Conservation (phyloP, 1,140 invertebrate species). For the Zaprionus lachaisei region DNA sequence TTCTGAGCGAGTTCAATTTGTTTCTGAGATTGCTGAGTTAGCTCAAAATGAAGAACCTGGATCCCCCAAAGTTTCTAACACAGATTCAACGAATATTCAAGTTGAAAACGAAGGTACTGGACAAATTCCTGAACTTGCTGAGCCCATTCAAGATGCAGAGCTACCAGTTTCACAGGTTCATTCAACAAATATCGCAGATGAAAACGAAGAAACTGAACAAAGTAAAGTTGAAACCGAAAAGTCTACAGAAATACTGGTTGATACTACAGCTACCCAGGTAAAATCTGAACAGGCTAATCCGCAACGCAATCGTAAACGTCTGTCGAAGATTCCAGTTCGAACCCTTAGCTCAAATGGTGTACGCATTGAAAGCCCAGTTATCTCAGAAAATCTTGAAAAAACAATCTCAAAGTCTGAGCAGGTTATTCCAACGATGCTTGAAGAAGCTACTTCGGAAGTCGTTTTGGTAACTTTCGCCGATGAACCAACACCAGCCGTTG, state of each 20-base stretch:
- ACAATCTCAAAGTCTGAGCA: neutral
- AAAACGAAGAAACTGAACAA: neutral
- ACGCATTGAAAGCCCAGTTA: slow-evolving; percentile 56
- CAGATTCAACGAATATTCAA: neutral
- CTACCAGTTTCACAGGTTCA: neutral
- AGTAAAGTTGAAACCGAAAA: neutral
- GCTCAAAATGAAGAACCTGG: neutral
- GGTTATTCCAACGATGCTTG: neutral
- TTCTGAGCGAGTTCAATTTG: neutral
- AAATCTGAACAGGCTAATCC: neutral
- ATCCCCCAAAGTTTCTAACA: too few relatives aligned
- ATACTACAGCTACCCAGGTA: too few relatives aligned
- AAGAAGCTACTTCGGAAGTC: neutral
- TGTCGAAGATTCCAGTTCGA: slow-evolving; percentile 73
- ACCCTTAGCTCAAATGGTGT: slow-evolving; percentile 59
- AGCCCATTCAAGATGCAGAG: neutral
- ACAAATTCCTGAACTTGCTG: neutral
- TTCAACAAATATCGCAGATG: neutral
- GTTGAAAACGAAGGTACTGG: neutral
- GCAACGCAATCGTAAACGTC: slow-evolving; percentile 47
- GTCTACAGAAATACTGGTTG: neutral
- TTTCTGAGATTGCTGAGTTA: neutral
- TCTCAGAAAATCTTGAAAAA: slow-evolving; percentile 6
- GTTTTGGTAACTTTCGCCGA: neutral
- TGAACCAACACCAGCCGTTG: slow-evolving; percentile 1